Conservation (phyloP, 2,113 vertebrate genomes). For the Stegostoma tigrinum region DNA sequence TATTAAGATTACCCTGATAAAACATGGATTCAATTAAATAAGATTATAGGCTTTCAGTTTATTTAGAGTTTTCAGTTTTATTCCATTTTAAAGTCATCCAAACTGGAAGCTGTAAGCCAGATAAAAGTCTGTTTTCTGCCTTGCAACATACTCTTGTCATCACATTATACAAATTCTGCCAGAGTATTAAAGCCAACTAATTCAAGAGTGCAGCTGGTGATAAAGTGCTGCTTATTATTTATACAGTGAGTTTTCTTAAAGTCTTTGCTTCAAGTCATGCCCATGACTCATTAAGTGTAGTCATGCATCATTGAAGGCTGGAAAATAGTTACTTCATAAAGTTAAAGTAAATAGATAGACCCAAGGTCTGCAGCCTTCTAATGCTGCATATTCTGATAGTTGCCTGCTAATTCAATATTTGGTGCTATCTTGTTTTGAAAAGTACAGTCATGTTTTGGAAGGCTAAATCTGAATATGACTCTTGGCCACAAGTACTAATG, state of each 20-base stretch:
- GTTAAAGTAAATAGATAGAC: not conserved
- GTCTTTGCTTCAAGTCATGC: not conserved
- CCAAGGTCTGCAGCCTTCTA: not conserved
- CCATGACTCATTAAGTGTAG: slow-evolving; percentile 5
- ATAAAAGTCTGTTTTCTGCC: slow-evolving; percentile 1
- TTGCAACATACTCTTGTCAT: slow-evolving; percentile 6
- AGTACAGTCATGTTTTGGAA: not conserved
- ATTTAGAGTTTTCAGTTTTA: slow-evolving; percentile 21
- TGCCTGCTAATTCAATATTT: not conserved
- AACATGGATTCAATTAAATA: slow-evolving; percentile 31
- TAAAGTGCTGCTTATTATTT: slow-evolving; percentile 19
- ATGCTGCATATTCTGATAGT: not conserved
- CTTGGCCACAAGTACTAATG: not conserved
- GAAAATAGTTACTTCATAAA: slow-evolving; percentile 22
- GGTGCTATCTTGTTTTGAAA: not conserved
- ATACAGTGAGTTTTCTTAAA: slow-evolving; percentile 9
- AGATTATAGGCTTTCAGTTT: slow-evolving; percentile 17
- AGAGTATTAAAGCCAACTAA: slow-evolving; percentile 1
- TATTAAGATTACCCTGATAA: slow-evolving; percentile 8
- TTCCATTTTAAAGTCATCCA: slow-evolving; percentile 14
- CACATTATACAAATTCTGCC: not conserved
- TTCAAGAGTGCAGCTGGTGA: slow-evolving; percentile 17
- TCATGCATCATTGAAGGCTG: not conserved
- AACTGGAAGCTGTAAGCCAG: not conserved
- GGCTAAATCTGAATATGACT: not conserved